A percentile compares a stretch with the other conserved stretches of the same genome.
Evolutionary conservation across 1,140 invertebrate species (phyloP).

Genomic region (Chymomyza costata): DNA sequence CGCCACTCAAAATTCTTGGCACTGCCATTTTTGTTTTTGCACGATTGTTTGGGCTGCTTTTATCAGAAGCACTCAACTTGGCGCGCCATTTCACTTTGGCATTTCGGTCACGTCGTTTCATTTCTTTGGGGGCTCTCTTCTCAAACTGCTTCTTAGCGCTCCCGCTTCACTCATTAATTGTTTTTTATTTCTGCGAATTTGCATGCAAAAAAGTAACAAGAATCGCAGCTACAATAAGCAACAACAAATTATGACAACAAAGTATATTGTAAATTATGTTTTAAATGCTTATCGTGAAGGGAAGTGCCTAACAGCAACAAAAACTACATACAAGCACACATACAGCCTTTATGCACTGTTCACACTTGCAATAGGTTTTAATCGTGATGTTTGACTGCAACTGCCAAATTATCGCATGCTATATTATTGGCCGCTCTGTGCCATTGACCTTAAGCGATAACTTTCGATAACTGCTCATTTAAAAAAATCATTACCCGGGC

Average conservation of each 20-base stretch:
- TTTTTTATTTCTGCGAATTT: slow-evolving; percentile 64
- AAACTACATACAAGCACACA: background rate
- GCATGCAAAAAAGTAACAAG: slow-evolving; percentile 39
- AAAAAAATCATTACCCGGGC: no score
- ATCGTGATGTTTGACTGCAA: no score
- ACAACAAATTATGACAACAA: slow-evolving; percentile 13
- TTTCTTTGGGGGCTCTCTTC: slow-evolving; percentile 30
- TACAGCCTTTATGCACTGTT: background rate
- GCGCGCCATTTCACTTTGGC: slow-evolving; percentile 39
- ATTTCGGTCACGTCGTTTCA: slow-evolving; percentile 65
- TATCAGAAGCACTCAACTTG: slow-evolving; percentile 32
- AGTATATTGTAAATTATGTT: slow-evolving; percentile 16
- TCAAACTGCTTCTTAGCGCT: slow-evolving; percentile 30
- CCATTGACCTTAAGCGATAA: no score
- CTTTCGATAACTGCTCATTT: no score
- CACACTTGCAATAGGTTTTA: no score
- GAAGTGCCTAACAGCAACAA: no score
- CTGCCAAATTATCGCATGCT: no score
- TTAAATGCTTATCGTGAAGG: slow-evolving; percentile 43
- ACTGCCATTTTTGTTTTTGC: background rate
- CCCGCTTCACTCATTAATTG: slow-evolving; percentile 55
- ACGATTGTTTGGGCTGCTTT: slow-evolving; percentile 25
- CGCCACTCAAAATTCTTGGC: slow-evolving; percentile 44
- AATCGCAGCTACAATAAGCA: background rate
- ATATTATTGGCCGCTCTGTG: no score